Percentiles rank a stretch among this genome's conserved stretches.
These are phyloP conservation scores for Biston betularia DNA, from an alignment of 2,888 invertebrate genomes.

Conservation along the genomic window DNA sequence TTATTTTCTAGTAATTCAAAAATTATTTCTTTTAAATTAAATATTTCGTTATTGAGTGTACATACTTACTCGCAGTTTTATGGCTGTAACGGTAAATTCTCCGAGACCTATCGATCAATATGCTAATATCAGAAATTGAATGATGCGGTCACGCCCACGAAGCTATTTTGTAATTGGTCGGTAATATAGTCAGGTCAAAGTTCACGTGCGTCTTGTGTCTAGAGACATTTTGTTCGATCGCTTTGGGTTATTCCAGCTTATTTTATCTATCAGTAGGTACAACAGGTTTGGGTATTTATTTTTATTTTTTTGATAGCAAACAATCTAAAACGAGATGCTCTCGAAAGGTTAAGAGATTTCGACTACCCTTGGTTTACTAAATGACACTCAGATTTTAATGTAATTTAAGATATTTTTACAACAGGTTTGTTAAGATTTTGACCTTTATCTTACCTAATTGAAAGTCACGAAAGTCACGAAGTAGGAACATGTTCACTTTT, in stretches of 20 bases:
- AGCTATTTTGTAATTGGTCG: slow-evolving; percentile 43
- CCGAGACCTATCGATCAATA: slow-evolving; percentile 43
- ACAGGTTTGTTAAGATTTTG: no score
- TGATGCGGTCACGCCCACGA: slow-evolving; percentile 49
- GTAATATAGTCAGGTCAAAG: slow-evolving; percentile 42
- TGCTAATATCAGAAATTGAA: slow-evolving; percentile 53
- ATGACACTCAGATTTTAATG: no score
- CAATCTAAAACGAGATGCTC: no score
- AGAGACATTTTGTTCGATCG: slow-evolving; percentile 7
- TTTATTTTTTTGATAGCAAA: no score
- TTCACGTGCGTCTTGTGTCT: slow-evolving; percentile 25
- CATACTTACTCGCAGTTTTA: slow-evolving; percentile 15
- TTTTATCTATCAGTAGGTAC: not conserved
- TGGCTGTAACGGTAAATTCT: slow-evolving; percentile 21
- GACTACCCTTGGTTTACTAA: no score
- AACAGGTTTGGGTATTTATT: not conserved
- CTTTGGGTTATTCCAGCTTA: not conserved
- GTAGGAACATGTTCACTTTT: no score
- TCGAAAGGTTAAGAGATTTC: no score
- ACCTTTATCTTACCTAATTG: no score
- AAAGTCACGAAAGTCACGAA: no score
- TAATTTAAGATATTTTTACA: no score
- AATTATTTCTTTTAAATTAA: not conserved
- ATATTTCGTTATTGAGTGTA: not conserved
- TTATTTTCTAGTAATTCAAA: no score